Conservation (phyloP, 2,888 invertebrate species). For the Ecdyonurus torrentis region DNA sequence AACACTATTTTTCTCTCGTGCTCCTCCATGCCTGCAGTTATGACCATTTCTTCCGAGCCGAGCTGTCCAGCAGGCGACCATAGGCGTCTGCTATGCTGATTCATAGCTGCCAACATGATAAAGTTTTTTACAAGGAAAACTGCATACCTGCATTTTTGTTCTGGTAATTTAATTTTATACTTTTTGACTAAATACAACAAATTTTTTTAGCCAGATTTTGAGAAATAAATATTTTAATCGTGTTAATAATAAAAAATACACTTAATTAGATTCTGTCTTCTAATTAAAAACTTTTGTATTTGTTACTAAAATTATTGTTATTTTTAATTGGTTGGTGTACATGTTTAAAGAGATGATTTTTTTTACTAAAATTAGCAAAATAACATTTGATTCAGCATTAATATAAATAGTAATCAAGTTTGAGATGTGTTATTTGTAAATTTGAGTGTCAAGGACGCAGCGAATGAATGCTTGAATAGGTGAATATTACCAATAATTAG, state of each 20-base stretch:
- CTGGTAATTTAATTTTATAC: no score
- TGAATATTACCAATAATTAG: neutral
- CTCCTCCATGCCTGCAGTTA: constrained; percentile 66
- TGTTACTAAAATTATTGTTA: neutral
- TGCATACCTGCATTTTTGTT: no score
- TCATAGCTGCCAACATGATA: neutral
- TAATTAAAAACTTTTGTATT: neutral
- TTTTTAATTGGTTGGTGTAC: neutral
- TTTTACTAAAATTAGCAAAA: neutral
- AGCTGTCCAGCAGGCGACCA: neutral
- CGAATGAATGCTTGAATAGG: neutral
- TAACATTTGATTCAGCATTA: neutral
- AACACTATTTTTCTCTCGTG: constrained; percentile 82
- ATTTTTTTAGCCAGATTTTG: neutral
- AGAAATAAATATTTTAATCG: neutral
- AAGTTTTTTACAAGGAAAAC: neutral
- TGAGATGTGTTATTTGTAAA: no score
- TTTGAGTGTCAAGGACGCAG: no score
- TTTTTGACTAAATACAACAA: no score
- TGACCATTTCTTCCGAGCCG: constrained; percentile 27
- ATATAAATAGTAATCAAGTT: neutral
- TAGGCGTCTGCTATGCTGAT: neutral
- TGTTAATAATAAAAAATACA: neutral
- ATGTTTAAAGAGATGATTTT: neutral
- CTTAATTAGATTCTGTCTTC: no score